Conservation (phyloP, 2,888 invertebrate species). For the Drosophila stalkeri region DNA sequence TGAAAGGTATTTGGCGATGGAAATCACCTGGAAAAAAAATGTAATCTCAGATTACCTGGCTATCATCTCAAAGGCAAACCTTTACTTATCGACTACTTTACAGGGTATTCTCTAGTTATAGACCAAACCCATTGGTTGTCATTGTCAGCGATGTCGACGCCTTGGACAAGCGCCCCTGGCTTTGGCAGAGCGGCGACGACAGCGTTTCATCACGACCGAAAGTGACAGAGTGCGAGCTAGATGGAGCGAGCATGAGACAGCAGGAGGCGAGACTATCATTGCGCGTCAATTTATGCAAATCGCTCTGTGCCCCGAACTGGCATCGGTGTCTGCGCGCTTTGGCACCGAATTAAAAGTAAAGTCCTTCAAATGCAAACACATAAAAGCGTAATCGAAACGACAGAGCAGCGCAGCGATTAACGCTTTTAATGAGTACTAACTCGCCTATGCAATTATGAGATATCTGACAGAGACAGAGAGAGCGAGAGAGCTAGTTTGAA, state of each 20-base stretch:
- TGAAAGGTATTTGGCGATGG: not conserved
- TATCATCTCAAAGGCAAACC: not conserved
- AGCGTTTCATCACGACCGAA: conserved; percentile 56
- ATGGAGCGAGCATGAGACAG: not conserved
- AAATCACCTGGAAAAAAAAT: no score
- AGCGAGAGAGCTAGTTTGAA: not conserved
- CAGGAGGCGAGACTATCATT: conserved; percentile 53
- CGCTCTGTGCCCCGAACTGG: conserved; percentile 50
- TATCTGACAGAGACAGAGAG: conserved; percentile 33
- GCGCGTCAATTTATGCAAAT: conserved; percentile 78
- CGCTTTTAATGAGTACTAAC: conserved; percentile 78
- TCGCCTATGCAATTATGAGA: conserved; percentile 79
- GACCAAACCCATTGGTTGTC: conserved; percentile 10
- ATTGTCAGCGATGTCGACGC: conserved; percentile 16
- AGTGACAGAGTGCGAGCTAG: conserved; percentile 7
- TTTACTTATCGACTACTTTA: not conserved
- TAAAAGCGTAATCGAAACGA: conserved; percentile 56
- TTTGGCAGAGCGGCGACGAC: conserved; percentile 36
- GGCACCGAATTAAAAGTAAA: conserved; percentile 70
- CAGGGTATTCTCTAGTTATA: conserved; percentile 1
- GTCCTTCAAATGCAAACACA: conserved; percentile 65
- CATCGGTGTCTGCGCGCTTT: conserved; percentile 5
- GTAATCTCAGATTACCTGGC: no score
- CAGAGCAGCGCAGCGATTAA: conserved; percentile 65
- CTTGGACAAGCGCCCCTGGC: conserved; percentile 48